Base-by-base conservation (phyloP, 2,797 vertebrate genomes). In the Lepilemur septentrionalis region DNA sequence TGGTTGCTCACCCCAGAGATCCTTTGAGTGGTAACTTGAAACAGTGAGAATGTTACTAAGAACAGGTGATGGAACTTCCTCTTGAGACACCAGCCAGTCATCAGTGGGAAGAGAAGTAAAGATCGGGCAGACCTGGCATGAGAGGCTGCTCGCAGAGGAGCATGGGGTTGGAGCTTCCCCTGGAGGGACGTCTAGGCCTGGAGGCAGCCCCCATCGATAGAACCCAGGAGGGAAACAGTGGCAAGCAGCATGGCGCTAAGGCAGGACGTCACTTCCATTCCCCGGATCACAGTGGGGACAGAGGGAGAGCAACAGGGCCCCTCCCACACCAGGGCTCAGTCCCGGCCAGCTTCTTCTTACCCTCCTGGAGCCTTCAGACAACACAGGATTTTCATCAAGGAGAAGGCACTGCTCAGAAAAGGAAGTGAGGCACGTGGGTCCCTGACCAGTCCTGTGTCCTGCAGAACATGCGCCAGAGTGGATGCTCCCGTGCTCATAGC, bases 121-220 rank as follows among this genome's bases (percentile, higher is more conserved):
- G 28, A 43, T 4, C 30, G 7, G 3, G 41, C 3, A 7, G 6
- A 72, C 32, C n/a, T 15, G 20, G 50, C 75, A 4, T 0, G 2
- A 59, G 59, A 73, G 52, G 28, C 15, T 22, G 17, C 61, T 25
- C 23, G 8, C 4, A 7, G 30, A 52, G 20, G 15, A 25, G 5
- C 63, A 9, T 35, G 13, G 0, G 0, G 18, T 6, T 15, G 22
- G 50, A 70, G 25, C 63, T 15, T 23, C 18, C 18, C 32, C 7
- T 4, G 25, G 82, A 38, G 15, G 11, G n/a, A 32, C 12, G 0
- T 32, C 22, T 14, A 25, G 10, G 46, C 32, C 28, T 84, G 57
- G 18, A 82, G 43, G 59, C 1, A 55, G 13, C 28, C 12, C 11
- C 28, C 46, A n/a, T 7, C 25, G 6, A 6, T 7, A 41, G 52